These are phyloP conservation scores for Pempheris klunzingeri DNA, from an alignment of 2,797 vertebrate species.

Conservation along the genomic window DNA sequence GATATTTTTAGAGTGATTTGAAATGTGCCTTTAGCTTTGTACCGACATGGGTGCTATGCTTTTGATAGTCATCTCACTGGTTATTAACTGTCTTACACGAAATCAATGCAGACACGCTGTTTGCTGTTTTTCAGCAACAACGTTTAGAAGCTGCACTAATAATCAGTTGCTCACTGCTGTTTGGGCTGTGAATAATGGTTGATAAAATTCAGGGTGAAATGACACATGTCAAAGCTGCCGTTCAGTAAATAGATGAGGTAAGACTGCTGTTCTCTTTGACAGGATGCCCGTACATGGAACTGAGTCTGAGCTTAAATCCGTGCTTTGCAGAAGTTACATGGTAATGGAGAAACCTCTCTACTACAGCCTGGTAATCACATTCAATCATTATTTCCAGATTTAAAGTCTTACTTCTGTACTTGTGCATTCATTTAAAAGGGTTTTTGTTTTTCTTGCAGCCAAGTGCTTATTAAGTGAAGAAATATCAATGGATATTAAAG, in stretches of 20 bases:
- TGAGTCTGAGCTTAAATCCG: conserved; percentile 15
- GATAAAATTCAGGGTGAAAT: conserved; percentile 4
- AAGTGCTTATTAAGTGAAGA: not conserved
- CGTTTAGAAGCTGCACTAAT: not conserved
- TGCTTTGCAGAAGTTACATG: conserved; percentile 23
- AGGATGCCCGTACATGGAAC: conserved; percentile 54
- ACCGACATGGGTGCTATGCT: not conserved
- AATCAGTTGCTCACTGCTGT: not conserved
- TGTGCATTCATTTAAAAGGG: not conserved
- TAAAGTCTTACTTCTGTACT: not conserved
- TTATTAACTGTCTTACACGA: not conserved
- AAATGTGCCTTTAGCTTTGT: conserved; percentile 1
- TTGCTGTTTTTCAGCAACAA: not conserved
- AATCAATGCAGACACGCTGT: not conserved
- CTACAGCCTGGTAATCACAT: not conserved
- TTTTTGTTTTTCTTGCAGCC: not conserved
- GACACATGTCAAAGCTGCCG: conserved; percentile 3
- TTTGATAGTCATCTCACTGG: not conserved
- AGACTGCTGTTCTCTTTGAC: conserved; percentile 23
- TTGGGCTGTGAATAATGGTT: not conserved
- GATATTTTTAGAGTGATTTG: conserved; percentile 24
- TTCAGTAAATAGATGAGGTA: conserved; percentile 43
- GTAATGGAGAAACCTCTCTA: not conserved
- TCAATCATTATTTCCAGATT: not conserved
- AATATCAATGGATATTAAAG: not conserved